Conservation (phyloP, 1,140 invertebrate species). For the Rhynchophorus ferrugineus region DNA sequence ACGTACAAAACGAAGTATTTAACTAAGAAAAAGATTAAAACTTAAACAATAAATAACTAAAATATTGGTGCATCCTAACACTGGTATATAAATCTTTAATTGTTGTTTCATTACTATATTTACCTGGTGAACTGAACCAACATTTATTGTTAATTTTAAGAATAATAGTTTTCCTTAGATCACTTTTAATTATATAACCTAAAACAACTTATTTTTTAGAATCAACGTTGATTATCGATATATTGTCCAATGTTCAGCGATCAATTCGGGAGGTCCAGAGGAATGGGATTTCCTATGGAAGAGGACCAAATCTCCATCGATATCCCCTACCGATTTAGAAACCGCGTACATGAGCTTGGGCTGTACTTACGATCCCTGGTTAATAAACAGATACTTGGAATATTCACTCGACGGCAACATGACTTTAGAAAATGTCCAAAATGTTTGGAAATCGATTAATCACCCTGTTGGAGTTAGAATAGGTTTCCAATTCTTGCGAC, state of each 20-base stretch:
- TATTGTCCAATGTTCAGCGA: conserved; percentile 32
- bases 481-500: conserved; percentile 34
- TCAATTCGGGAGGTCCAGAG: conserved; percentile 27
- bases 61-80: no score
- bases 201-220: no score
- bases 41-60: no score
- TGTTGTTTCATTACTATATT: no score
- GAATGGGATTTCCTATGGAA: conserved; percentile 37
- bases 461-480: conserved; percentile 32
- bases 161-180: no score
- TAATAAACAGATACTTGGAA: conserved; percentile 36
- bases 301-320: conserved; percentile 27
- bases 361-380: conserved; percentile 36
- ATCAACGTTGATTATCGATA: conserved; percentile 30
- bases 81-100: no score
- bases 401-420: conserved; percentile 33
- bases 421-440: conserved; percentile 31
- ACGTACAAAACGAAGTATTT: no score
- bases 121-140: no score
- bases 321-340: conserved; percentile 30
- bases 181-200: no score
- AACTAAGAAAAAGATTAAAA: no score
- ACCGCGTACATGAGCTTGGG: conserved; percentile 33
- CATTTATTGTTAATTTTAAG: no score
- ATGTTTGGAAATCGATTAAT: conserved; percentile 36